These are phyloP conservation scores for Oenanthe oenanthe DNA, from an alignment of 2,113 vertebrate species.

Conservation along the genomic window DNA sequence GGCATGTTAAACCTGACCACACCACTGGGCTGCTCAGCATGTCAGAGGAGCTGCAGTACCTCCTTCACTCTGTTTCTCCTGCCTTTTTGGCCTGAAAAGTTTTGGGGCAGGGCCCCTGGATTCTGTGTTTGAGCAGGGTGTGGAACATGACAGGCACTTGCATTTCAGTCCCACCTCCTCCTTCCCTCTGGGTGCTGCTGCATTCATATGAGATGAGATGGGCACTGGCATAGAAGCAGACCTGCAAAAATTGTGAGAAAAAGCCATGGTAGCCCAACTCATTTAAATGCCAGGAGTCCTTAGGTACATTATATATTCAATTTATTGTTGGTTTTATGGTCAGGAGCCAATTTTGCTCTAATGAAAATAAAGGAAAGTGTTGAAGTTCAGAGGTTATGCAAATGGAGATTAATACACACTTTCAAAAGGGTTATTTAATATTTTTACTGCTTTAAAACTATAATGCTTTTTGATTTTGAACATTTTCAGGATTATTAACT, in stretches of 20 bases:
- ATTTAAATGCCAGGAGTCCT: background rate
- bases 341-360: background rate
- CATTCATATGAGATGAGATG: background rate
- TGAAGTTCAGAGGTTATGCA: conserved; percentile 14
- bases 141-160: background rate
- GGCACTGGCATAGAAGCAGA: rapidly evolving
- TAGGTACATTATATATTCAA: background rate
- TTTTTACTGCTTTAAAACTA: conserved; percentile 14
- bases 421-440: background rate
- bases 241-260: background rate
- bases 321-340: background rate
- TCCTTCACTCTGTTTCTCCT: background rate
- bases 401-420: background rate
- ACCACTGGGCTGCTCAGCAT: background rate
- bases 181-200: background rate
- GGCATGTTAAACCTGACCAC: background rate
- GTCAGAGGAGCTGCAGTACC: rapidly evolving
- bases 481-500: conserved; percentile 45
- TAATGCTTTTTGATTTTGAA: conserved; percentile 38
- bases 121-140: background rate
- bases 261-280: background rate
- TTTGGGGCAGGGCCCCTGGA: background rate
- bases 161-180: background rate
- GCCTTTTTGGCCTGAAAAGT: background rate
- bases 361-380: conserved; percentile 8